Conservation (phyloP, 2,797 vertebrate genomes). For the Enteromius viviparus region DNA sequence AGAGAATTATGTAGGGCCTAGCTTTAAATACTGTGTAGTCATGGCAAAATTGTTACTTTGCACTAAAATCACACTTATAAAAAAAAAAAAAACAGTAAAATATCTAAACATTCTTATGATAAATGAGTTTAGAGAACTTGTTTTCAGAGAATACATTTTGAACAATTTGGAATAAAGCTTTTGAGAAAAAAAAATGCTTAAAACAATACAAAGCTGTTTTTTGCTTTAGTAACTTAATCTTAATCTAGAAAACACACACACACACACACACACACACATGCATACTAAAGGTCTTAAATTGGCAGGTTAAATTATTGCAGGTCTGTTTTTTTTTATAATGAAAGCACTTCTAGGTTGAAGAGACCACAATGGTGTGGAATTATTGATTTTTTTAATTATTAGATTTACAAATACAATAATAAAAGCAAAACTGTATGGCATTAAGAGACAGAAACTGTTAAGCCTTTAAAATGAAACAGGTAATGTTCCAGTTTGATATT, state of each 20-base stretch:
- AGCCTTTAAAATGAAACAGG: neutral
- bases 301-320: neutral
- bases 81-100: neutral
- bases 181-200: neutral
- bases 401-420: neutral
- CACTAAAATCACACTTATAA: neutral
- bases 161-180: neutral
- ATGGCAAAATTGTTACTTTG: neutral
- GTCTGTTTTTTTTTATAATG: neutral
- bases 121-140: neutral
- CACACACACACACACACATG: neutral
- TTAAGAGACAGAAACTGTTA: neutral
- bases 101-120: neutral
- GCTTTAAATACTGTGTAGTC: conserved; percentile 2
- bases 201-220: neutral
- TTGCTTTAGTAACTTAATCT: neutral
- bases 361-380: conserved; percentile 52
- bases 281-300: too few relatives aligned
- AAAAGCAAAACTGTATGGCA: neutral
- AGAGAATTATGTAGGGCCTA: neutral
- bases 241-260: neutral
- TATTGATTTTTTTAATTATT: neutral
- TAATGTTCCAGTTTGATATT: conserved; percentile 6
- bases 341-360: conserved; percentile 59
- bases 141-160: neutral